phyloP scores from a whole-genome alignment of 2,888 invertebrate genomes.

The Cheilosia impressa region DNA sequence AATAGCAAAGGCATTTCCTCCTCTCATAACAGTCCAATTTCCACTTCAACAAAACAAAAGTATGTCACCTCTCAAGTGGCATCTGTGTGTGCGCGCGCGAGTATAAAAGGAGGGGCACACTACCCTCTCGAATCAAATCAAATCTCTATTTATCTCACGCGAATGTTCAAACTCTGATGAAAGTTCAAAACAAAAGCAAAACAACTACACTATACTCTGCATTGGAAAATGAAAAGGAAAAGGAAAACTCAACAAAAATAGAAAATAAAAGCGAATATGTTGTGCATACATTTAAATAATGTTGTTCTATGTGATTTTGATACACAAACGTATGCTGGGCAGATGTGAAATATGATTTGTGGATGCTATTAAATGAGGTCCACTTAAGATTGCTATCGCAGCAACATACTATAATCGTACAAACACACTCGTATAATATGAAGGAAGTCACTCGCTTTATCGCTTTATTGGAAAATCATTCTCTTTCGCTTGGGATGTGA shows the following conservation, averaged over 20 bases:
- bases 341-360: conserved; percentile 54
- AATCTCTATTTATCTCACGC: too few species aligned
- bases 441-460: not conserved
- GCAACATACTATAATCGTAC: too few species aligned
- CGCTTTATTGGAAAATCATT: conserved; percentile 5
- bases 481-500: not conserved
- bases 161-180: too few species aligned
- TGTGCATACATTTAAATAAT: not conserved
- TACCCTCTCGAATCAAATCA: too few species aligned
- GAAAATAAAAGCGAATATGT: not conserved
- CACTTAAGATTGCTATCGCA: conserved; percentile 25
- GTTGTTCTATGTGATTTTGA: too few species aligned
- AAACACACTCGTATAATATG: too few species aligned
- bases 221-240: too few species aligned
- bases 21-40: not conserved
- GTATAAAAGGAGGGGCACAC: conserved; percentile 4
- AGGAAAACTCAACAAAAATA: not conserved
- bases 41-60: too few species aligned
- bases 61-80: not conserved
- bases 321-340: not conserved
- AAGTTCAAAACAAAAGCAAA: too few species aligned
- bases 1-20: conserved; percentile 2
- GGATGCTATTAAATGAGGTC: conserved; percentile 41
- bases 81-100: not conserved
- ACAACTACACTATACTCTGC: too few species aligned